Percentiles rank a stretch among this genome's conserved stretches.
Conservation (phyloP, 53 echinoderm and acorn worm species). For the Holothuria leucospilota region DNA sequence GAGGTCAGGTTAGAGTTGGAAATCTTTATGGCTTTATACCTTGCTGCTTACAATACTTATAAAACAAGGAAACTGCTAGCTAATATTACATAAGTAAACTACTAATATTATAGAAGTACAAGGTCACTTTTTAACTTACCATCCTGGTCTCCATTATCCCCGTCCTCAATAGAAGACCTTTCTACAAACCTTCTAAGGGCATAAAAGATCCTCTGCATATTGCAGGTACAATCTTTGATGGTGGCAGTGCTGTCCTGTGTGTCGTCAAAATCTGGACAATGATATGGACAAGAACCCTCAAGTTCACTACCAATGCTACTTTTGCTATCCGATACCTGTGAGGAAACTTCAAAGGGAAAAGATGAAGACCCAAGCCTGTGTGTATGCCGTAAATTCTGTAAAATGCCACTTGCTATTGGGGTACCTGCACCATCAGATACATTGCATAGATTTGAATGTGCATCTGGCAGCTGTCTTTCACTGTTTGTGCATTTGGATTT, state of each 20-base stretch:
- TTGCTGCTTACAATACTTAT: no score
- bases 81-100: no score
- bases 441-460: conserved; percentile 35
- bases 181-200: conserved; percentile 89
- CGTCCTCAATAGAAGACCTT: conserved; percentile 59
- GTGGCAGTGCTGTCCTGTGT: conserved; percentile 69
- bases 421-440: neutral
- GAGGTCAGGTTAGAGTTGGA: no score
- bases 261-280: conserved; percentile 71
- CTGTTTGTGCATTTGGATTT: no score
- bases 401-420: conserved; percentile 40
- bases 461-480: no score
- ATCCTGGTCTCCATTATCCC: conserved; percentile 72
- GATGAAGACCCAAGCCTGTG: neutral
- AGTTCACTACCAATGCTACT: conserved; percentile 85
- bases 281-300: conserved; percentile 88
- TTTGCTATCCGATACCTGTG: conserved; percentile 30
- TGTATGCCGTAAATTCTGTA: conserved; percentile 15
- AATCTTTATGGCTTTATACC: no score
- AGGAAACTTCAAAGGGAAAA: neutral
- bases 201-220: conserved; percentile 87
- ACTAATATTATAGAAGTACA: neutral
- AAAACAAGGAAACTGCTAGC: neutral
- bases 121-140: conserved; percentile 61
- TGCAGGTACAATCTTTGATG: conserved; percentile 95